A percentile compares a stretch with the other conserved stretches of the same genome.
Evolutionary conservation across 1,140 invertebrate genomes (phyloP).

Genomic region (Drosophila pandora): DNA sequence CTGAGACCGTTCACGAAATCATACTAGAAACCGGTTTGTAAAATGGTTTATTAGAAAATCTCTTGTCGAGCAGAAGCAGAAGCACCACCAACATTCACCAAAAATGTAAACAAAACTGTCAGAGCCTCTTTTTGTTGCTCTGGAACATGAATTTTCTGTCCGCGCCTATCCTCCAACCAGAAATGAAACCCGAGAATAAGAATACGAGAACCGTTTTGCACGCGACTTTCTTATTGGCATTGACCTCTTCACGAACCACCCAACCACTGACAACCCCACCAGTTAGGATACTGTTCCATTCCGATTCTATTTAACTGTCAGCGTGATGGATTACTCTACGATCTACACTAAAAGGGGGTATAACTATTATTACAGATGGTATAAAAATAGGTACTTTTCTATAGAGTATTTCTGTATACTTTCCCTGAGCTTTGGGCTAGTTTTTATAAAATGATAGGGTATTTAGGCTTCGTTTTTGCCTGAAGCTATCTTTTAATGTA

Average conservation of each 20-base stretch:
- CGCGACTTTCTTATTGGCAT: constrained; percentile 79
- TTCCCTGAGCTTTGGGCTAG: not conserved
- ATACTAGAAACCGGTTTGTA: constrained; percentile 71
- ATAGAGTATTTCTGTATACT: too few species aligned
- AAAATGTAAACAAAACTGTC: constrained; percentile 79
- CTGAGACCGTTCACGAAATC: constrained; percentile 72
- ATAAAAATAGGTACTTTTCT: too few species aligned
- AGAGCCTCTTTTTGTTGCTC: constrained; percentile 35
- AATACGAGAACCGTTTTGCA: constrained; percentile 62
- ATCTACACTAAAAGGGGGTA: not conserved
- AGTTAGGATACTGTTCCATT: not conserved
- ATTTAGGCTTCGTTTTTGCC: not conserved
- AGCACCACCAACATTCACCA: constrained; percentile 31
- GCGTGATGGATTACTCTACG: constrained; percentile 32
- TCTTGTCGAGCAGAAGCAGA: constrained; percentile 56
- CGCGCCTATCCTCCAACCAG: constrained; percentile 69
- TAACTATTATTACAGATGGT: not conserved
- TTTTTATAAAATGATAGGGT: not conserved
- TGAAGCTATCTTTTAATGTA: not conserved
- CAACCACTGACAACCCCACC: constrained; percentile 2
- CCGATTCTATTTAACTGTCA: constrained; percentile 36
- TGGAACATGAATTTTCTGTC: constrained; percentile 35
- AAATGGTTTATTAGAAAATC: constrained; percentile 82
- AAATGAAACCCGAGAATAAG: constrained; percentile 59
- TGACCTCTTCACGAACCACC: constrained; percentile 40